Evolutionary conservation across 2,888 invertebrate species (phyloP), one percentile per base, ranked within the genome.

Genomic region (Sycophila texana): DNA sequence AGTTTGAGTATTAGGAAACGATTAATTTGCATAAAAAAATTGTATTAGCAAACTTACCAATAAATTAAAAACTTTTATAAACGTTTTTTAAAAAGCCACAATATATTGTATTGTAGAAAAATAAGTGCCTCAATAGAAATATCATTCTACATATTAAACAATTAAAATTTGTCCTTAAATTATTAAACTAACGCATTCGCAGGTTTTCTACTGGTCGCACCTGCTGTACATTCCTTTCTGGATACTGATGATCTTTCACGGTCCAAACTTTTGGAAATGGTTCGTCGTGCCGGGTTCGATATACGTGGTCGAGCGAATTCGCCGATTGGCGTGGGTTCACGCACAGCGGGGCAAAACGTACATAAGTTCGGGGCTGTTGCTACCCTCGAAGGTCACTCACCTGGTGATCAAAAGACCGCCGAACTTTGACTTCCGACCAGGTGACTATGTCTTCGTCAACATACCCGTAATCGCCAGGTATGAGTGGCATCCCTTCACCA

Each of bases 401-500:
- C 92, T 98, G 84, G 96, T 97, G 20, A 96, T 98, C 81, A 95
- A 96, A 84, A 92, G 97, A 0, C 98, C 98, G 0, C 91, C 94
- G 0, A 95, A 96, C 88, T 97, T 98, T 88, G 94, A 95, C 87
- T 98, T 96, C 90, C 95, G 95, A 87, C 97, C 98, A 0, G 98
- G 98, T 0, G 98, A 98, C 91, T 98, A 98, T 88, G 94, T 98
- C 55, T 98, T 97, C 87, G 95, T 98, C 0, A 97, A 97, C 87
- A 95, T 99, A 73, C 98, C 98, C 0, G 94, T 94, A 7, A 97
- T 98, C 80, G 98, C 98, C 0, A 94, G 94, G 77, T 97, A 97
- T 86, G 98, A 99, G 91, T 98, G 98, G 98, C 98, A 98, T 92
- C 98, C 98, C 0, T 98, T 99, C 87, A 98, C 98, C 0, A 96